phyloP scores from a whole-genome alignment of 2,113 vertebrate genomes.

The Eolophus roseicapilla region DNA sequence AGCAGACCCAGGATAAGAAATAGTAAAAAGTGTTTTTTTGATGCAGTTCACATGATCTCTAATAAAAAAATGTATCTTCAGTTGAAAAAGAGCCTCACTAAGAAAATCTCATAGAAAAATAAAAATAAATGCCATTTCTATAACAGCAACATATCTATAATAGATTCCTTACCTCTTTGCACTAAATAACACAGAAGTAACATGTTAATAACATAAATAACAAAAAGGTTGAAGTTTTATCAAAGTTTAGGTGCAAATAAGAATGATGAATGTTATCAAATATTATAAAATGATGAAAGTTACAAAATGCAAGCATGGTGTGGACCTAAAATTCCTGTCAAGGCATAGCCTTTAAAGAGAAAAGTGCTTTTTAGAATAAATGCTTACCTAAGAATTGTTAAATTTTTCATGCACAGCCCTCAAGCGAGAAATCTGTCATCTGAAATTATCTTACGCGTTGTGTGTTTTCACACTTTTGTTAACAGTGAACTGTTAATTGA shows the following conservation, averaged over 20 bases:
- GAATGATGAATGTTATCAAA: background rate
- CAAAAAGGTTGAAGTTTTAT: background rate
- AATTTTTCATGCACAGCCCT: conserved; percentile 44
- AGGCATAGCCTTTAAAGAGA: background rate
- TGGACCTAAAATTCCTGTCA: background rate
- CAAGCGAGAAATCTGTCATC: conserved; percentile 33
- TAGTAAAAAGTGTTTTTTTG: background rate
- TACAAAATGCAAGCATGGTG: background rate
- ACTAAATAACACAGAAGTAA: background rate
- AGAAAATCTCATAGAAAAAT: background rate
- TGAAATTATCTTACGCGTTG: conserved; percentile 42
- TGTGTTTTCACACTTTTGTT: conserved; percentile 50
- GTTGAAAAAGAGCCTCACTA: background rate
- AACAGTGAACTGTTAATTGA: conserved; percentile 42
- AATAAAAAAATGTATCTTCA: background rate
- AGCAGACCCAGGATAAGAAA: background rate
- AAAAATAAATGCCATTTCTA: background rate
- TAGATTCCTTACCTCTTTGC: background rate
- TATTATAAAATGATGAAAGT: background rate
- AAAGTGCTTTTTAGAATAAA: conserved; percentile 43
- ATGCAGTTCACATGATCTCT: background rate
- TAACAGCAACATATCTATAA: background rate
- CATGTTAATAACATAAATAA: background rate
- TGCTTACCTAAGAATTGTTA: conserved; percentile 52
- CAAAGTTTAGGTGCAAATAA: background rate